These are phyloP conservation scores for Cephus runcator DNA, from an alignment of 2,888 invertebrate genomes.

Conservation along the genomic window DNA sequence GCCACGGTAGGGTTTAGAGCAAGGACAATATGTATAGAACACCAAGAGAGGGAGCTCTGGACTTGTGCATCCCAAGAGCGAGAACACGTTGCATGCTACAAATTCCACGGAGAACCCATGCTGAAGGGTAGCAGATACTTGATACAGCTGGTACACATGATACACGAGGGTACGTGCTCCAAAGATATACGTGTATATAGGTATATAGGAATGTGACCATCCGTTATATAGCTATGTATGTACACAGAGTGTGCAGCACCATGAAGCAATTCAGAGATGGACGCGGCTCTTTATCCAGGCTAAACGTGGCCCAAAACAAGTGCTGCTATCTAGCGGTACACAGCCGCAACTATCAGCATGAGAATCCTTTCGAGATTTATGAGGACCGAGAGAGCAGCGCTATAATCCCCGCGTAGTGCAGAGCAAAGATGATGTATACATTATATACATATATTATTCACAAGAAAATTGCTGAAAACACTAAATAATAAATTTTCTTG, in stretches of 20 bases:
- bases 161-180: constrained; percentile 1
- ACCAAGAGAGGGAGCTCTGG: too few species aligned
- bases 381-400: not conserved
- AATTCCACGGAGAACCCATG: constrained; percentile 46
- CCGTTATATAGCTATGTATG: constrained; percentile 12
- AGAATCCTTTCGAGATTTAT: not conserved
- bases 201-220: not conserved
- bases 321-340: not conserved
- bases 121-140: constrained; percentile 2
- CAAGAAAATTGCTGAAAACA: not conserved
- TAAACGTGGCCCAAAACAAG: not conserved
- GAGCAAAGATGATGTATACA: not conserved
- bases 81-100: constrained; percentile 52
- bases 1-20: too few species aligned
- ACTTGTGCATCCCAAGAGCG: not conserved
- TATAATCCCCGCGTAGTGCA: not conserved
- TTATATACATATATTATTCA: not conserved
- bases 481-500: not conserved
- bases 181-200: not conserved
- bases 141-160: constrained; percentile 6
- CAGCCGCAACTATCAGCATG: not conserved
- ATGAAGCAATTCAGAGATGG: not conserved
- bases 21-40: too few species aligned
- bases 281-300: not conserved
- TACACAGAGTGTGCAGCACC: constrained; percentile 12